Conservation (phyloP, 64 coral and sea anemone genomes). For the Pachyseris speciosa region DNA sequence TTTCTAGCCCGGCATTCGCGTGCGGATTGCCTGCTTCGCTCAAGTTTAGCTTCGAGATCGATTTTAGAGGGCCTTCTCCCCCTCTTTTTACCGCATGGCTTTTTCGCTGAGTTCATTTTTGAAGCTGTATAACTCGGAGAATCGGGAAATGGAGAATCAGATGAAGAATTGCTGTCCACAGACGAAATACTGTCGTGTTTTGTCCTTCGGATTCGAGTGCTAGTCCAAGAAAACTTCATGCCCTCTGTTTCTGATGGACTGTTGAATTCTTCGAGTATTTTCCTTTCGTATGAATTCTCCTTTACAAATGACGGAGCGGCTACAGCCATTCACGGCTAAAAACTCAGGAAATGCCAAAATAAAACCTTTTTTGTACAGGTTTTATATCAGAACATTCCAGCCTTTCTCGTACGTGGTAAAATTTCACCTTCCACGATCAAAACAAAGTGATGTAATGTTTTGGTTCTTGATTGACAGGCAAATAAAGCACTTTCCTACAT, state of each 20-base stretch:
- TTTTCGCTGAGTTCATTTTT: constrained; percentile 72
- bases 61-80: constrained; percentile 98
- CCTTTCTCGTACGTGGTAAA: not conserved
- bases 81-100: constrained; percentile 84
- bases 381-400: not conserved
- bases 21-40: constrained; percentile 94
- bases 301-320: not conserved
- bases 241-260: constrained; percentile 47
- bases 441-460: constrained; percentile 82
- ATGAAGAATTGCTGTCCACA: constrained; percentile 94
- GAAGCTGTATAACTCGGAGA: constrained; percentile 48
- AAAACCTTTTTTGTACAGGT: not conserved
- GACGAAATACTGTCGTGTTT: constrained; percentile 99
- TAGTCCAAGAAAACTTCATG: constrained; percentile 68
- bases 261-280: constrained; percentile 70
- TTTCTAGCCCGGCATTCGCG: constrained; percentile 96
- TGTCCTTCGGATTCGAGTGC: constrained; percentile 61
- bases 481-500: not conserved
- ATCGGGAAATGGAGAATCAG: constrained; percentile 73
- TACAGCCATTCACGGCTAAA: constrained; percentile 24
- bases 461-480: constrained; percentile 5
- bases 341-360: not conserved
- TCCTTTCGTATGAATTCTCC: constrained; percentile 55
- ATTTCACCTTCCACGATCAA: constrained; percentile 16
- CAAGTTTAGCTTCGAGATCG: constrained; percentile 97